These are phyloP conservation scores for Strix uralensis DNA, from an alignment of 2,113 vertebrate species.

Conservation along the genomic window DNA sequence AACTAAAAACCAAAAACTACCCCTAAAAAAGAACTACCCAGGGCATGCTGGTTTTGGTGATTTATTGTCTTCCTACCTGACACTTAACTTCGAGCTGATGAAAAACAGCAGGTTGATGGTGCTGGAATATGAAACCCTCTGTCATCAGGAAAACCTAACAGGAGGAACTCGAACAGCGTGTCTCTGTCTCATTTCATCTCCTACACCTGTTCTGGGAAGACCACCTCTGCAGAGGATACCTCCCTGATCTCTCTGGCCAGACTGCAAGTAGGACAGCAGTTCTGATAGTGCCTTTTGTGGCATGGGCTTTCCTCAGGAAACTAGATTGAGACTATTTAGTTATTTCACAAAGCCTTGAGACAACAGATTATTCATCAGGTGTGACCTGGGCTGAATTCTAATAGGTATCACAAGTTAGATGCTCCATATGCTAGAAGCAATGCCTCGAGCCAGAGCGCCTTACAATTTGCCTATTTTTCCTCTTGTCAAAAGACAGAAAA, in stretches of 20 bases:
- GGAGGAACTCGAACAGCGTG: neutral
- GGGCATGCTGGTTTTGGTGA: neutral
- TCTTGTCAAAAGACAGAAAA: neutral
- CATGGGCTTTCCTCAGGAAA: neutral
- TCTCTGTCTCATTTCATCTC: neutral
- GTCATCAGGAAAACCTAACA: neutral
- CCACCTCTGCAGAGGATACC: neutral
- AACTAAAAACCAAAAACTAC: neutral
- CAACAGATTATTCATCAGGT: neutral
- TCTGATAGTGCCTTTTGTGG: neutral
- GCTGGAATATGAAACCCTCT: neutral
- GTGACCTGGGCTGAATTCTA: neutral
- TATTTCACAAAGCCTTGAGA: neutral
- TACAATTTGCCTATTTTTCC: neutral
- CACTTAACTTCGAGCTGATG: neutral
- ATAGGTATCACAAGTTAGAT: neutral
- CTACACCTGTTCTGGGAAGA: conserved; percentile 27
- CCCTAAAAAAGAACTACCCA: neutral
- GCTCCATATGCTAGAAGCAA: neutral
- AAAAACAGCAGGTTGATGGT: neutral
- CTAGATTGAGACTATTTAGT: neutral
- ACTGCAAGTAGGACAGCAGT: neutral
- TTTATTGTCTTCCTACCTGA: neutral
- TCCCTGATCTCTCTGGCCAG: neutral
- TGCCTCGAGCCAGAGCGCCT: neutral